Percentiles rank a stretch among this genome's conserved stretches.
phyloP scores from a whole-genome alignment of 2,797 vertebrate genomes.

The Characodon lateralis region DNA sequence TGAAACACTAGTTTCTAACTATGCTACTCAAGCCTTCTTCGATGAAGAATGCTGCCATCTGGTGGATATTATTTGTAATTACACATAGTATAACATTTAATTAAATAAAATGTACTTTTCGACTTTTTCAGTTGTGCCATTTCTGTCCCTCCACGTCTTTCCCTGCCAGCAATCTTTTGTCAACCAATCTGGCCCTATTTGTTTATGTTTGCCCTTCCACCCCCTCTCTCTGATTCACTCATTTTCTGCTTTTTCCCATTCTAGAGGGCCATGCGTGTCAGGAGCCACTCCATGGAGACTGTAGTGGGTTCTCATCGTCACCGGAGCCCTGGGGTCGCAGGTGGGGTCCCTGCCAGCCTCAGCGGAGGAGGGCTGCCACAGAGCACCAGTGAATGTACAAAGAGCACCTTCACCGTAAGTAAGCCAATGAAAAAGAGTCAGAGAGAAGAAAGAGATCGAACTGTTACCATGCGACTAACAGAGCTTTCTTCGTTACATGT shows the following conservation, averaged over 20 bases:
- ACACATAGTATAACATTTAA: not conserved
- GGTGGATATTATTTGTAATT: constrained; percentile 22
- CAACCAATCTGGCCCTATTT: not conserved
- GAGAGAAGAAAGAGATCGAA: not conserved
- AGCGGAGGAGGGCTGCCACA: constrained; percentile 92
- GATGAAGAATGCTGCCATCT: constrained; percentile 43
- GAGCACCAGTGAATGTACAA: constrained; percentile 89
- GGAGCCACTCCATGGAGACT: constrained; percentile 98
- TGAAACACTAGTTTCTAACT: not conserved
- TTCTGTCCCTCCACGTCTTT: not conserved
- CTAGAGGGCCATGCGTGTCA: constrained; percentile 94
- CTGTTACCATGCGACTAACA: not conserved
- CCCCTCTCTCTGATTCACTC: not conserved
- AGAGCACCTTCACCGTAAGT: constrained; percentile 95
- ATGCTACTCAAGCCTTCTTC: not conserved
- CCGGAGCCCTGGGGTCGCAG: constrained; percentile 78
- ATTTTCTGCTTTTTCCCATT: constrained; percentile 1
- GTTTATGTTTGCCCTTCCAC: not conserved
- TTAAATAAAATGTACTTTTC: not conserved
- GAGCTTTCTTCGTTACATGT: not conserved
- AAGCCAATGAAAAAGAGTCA: not conserved
- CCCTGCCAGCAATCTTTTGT: not conserved
- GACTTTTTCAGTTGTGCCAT: not conserved
- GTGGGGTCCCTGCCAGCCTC: constrained; percentile 90
- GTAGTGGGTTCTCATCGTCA: constrained; percentile 94